These are phyloP conservation scores for Eriocheir sinensis DNA, from an alignment of 1,140 invertebrate genomes.

Conservation along the genomic window DNA sequence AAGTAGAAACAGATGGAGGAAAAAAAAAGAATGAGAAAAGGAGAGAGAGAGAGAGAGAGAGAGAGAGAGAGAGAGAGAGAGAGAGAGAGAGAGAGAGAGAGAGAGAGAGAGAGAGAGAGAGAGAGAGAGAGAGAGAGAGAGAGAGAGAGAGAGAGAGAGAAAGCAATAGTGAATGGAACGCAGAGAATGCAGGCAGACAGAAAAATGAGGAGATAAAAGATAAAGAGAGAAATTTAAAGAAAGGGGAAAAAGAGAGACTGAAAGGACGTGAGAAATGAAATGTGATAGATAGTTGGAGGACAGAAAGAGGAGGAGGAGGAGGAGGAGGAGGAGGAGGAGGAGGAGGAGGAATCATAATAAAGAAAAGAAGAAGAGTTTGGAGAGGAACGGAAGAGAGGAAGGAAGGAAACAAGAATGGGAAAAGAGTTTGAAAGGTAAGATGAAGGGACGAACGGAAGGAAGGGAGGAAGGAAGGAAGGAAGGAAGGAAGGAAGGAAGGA, in stretches of 20 bases:
- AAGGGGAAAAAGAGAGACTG: neutral
- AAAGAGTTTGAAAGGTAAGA: no score
- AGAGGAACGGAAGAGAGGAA: no score
- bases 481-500: neutral
- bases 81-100: neutral
- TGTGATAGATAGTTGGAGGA: neutral
- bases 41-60: neutral
- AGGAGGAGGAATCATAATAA: no score
- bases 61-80: neutral
- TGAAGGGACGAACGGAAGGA: neutral
- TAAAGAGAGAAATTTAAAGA: neutral
- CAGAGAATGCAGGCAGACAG: neutral
- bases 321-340: neutral
- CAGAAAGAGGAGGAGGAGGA: neutral
- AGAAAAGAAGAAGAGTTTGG: neutral
- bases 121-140: slow-evolving; percentile 31
- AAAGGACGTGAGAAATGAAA: neutral
- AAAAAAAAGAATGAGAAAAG: neutral
- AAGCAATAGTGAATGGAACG: neutral
- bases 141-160: neutral
- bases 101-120: slow-evolving; percentile 18
- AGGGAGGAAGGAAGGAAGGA: neutral
- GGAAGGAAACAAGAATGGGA: no score
- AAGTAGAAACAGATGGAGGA: neutral
- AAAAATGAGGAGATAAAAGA: neutral